phyloP scores from a whole-genome alignment of 1,140 invertebrate genomes.

The Coelopa frigida region DNA sequence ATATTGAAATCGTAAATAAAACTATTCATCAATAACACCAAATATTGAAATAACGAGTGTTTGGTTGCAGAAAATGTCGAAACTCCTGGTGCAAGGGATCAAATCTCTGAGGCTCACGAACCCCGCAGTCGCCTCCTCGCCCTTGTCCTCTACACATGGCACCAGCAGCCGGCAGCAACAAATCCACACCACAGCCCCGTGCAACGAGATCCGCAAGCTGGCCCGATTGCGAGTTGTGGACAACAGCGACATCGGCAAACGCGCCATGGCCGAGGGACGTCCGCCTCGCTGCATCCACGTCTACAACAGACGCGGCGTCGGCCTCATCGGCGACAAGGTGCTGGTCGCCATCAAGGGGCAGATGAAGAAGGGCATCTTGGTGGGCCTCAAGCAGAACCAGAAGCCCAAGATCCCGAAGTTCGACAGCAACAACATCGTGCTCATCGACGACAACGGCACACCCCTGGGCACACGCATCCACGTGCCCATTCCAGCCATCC shows the following conservation, averaged over 20 bases:
- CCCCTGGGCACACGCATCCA: slow-evolving; percentile 90
- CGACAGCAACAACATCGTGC: slow-evolving; percentile 94
- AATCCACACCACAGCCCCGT: slow-evolving; percentile 52
- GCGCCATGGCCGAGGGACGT: slow-evolving; percentile 88
- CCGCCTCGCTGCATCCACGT: slow-evolving; percentile 83
- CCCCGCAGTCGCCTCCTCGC: too few species aligned
- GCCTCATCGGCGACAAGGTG: slow-evolving; percentile 72
- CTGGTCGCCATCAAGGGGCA: slow-evolving; percentile 94
- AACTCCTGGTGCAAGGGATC: too few species aligned
- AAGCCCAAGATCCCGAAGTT: slow-evolving; percentile 79
- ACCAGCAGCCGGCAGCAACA: too few species aligned
- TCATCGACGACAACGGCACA: slow-evolving; percentile 90
- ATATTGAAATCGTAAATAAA: too few species aligned
- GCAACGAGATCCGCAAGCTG: slow-evolving; percentile 61
- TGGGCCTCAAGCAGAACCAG: slow-evolving; percentile 84
- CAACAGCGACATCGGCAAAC: slow-evolving; percentile 89
- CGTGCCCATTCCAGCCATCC: slow-evolving; percentile 86
- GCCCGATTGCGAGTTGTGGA: slow-evolving; percentile 86
- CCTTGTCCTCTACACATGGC: too few species aligned
- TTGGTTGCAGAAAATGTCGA: too few species aligned
- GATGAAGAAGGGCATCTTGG: slow-evolving; percentile 92
- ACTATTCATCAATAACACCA: too few species aligned
- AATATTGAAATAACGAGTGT: too few species aligned
- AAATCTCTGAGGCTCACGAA: too few species aligned
- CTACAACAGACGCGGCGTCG: slow-evolving; percentile 69